phyloP scores from a whole-genome alignment of 2,113 vertebrate genomes.

The Nanger granti region DNA sequence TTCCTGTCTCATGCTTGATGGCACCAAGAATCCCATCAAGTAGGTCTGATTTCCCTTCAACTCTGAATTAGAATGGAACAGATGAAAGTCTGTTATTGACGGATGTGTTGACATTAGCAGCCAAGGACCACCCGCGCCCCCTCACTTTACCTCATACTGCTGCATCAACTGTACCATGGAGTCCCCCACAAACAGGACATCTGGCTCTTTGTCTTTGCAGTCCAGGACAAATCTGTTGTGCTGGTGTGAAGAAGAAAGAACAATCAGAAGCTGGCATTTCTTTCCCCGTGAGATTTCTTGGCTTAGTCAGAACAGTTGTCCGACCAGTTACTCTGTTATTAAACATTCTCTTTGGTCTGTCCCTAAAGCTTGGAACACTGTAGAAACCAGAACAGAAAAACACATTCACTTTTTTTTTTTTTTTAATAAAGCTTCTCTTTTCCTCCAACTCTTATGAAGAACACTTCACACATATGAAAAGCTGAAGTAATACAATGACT shows the following conservation, averaged over 20 bases:
- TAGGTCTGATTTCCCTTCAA: neutral
- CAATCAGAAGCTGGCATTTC: neutral
- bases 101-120: fast-evolving
- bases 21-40: neutral
- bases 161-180: constrained; percentile 97
- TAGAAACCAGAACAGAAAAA: constrained; percentile 2
- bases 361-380: neutral
- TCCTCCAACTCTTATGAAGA: neutral
- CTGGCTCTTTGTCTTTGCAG: constrained; percentile 88
- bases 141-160: constrained; percentile 87
- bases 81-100: neutral
- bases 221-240: constrained; percentile 85
- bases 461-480: neutral
- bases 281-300: neutral
- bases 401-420: neutral
- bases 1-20: neutral
- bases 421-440: neutral
- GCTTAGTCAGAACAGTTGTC: neutral
- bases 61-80: neutral
- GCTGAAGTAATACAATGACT: neutral
- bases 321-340: neutral
- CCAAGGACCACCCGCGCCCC: fast-evolving
- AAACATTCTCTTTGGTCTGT: neutral
- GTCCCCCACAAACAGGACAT: constrained; percentile 95
- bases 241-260: constrained; percentile 66